Percentiles rank a stretch among this genome's conserved stretches.
These are phyloP conservation scores for Anthoscopus minutus DNA, from an alignment of 2,113 vertebrate genomes.

Conservation along the genomic window DNA sequence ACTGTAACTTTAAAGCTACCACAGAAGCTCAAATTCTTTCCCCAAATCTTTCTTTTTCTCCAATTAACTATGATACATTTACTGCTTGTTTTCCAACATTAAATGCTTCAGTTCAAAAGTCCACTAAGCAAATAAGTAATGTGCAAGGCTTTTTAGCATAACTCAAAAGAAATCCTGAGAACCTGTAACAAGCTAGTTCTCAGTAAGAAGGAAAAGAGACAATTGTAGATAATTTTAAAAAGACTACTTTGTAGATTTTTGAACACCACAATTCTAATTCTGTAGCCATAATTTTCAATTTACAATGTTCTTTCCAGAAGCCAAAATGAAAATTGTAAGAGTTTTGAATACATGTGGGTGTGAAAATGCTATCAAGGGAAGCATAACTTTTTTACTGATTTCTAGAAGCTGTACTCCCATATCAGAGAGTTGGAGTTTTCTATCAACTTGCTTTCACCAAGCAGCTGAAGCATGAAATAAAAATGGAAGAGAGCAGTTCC, in stretches of 20 bases:
- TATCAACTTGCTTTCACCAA: neutral
- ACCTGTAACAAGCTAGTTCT: neutral
- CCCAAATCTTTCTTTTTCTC: neutral
- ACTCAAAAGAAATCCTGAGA: constrained; percentile 21
- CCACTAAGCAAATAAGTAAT: constrained; percentile 8
- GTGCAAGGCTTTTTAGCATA: constrained; percentile 4
- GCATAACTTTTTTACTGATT: neutral
- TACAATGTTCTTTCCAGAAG: constrained; percentile 3
- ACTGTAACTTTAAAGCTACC: neutral
- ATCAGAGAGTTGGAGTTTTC: neutral
- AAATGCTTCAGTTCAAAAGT: constrained; percentile 40
- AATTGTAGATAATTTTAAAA: constrained; percentile 55
- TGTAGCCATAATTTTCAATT: constrained; percentile 1
- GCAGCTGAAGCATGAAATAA: neutral
- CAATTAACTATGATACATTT: constrained; percentile 36
- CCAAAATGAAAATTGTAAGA: constrained; percentile 20
- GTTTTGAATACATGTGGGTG: neutral
- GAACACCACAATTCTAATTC: constrained; percentile 11
- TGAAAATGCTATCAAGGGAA: constrained; percentile 30
- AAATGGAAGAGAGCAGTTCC: neutral
- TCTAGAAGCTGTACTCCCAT: neutral
- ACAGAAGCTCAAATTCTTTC: neutral
- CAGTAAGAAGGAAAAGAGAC: constrained; percentile 6
- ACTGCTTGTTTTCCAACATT: constrained; percentile 41
- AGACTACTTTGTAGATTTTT: constrained; percentile 3